A percentile compares a stretch with the other conserved stretches of the same genome.
Evolutionary conservation across 2,888 invertebrate genomes (phyloP).

Genomic region (Rotaria magnacalcarata): DNA sequence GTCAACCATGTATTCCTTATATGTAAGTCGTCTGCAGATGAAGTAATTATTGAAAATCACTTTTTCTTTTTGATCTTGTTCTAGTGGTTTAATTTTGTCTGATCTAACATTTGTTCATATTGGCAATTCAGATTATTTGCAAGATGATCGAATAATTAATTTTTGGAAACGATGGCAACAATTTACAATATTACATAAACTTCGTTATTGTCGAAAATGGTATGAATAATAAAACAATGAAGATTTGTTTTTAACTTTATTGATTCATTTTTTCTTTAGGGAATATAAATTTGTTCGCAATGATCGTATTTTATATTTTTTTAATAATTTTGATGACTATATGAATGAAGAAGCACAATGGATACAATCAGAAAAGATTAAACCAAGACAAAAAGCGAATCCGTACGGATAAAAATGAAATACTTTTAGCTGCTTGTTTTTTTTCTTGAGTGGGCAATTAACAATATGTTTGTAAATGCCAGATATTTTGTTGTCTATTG

Average conservation of each 20-base stretch:
- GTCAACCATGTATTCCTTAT: conserved; percentile 96
- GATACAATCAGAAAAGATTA: conserved; percentile 93
- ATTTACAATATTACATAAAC: conserved; percentile 92
- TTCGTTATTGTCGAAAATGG: conserved; percentile 95
- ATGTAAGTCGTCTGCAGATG: conserved; percentile 69
- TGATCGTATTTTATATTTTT: conserved; percentile 85
- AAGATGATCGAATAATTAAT: conserved; percentile 67
- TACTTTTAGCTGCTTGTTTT: no score
- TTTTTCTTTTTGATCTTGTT: conserved; percentile 50
- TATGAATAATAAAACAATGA: conserved; percentile 56
- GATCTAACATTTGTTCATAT: conserved; percentile 97
- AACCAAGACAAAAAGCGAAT: conserved; percentile 64
- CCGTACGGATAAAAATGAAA: neutral
- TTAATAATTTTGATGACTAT: conserved; percentile 91
- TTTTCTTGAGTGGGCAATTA: no score
- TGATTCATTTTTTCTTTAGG: conserved; percentile 63
- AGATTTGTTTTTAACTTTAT: neutral
- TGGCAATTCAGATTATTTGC: conserved; percentile 83
- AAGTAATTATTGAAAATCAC: neutral
- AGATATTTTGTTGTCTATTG: neutral
- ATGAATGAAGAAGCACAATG: conserved; percentile 95
- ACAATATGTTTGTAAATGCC: neutral
- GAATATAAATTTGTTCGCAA: conserved; percentile 86
- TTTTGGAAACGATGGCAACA: conserved; percentile 98
- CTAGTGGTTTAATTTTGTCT: conserved; percentile 90